A percentile compares a stretch with the other conserved stretches of the same genome.
These are phyloP conservation scores for Dryomyza anilis DNA, from an alignment of 2,888 invertebrate genomes.

Conservation along the genomic window DNA sequence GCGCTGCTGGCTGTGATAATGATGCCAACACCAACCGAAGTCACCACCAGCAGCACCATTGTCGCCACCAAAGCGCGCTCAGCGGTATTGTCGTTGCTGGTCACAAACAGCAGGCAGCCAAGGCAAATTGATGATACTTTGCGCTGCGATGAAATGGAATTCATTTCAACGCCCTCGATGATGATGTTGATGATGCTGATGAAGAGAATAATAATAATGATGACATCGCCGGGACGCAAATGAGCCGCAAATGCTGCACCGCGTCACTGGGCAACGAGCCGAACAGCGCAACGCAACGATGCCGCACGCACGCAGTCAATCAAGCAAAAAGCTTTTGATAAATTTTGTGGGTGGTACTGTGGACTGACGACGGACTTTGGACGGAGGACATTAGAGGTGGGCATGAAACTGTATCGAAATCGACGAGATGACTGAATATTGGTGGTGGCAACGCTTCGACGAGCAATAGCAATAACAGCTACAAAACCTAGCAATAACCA, in stretches of 20 bases:
- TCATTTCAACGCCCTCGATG: background rate
- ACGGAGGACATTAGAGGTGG: background rate
- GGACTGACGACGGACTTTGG: background rate
- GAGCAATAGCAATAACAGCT: background rate
- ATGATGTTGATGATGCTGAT: no score
- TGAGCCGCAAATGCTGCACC: no score
- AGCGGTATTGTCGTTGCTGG: no score
- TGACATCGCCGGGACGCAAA: background rate
- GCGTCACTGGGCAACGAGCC: no score
- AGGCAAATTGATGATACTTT: no score
- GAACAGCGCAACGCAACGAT: no score
- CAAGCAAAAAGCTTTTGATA: slow-evolving; percentile 31
- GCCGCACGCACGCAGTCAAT: slow-evolving; percentile 19
- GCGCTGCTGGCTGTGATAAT: background rate
- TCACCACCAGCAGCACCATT: background rate
- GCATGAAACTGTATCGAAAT: background rate
- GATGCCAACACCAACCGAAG: background rate
- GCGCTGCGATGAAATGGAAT: background rate
- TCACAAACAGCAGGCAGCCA: no score
- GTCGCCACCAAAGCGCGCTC: background rate
- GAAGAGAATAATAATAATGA: background rate
- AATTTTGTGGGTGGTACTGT: background rate
- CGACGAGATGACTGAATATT: no score
- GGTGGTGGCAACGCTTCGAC: background rate
- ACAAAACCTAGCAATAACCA: background rate